Base-by-base conservation (phyloP, 1,140 invertebrate genomes). In the Cotesia chilonis region DNA sequence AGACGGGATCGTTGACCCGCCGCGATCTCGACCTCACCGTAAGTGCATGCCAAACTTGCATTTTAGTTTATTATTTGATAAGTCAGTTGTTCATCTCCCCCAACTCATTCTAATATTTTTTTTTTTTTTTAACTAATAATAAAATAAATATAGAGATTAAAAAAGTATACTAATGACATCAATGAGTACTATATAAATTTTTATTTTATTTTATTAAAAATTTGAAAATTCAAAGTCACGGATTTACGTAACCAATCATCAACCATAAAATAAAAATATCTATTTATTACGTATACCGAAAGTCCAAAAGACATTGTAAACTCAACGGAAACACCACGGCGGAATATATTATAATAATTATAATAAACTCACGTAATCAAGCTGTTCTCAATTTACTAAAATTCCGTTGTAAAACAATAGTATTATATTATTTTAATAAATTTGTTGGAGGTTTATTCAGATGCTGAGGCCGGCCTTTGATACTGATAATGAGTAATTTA, bases 1-100 rank as follows among this genome's bases (percentile, higher is more conserved):
- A 85, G 85, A 82, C 83, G 81, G 78, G 83, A 85, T 84, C 85
- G 84, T 87, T 87, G 86, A 86, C 85, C 85, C 83, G 71, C 80
- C 75, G 74, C 83, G 83, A 84, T 84, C 84, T 75, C 82, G 80
- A 85, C 82, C 84, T 85, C 82, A 81, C 76, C 77, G 35, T 81
- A 76, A 81, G 71, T 54, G 83, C 80, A 84, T 84, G 81, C 82
- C 79, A 83, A 83, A 80, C 78, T 79, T 81, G 80, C 79, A 85
- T 85, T 84, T 75, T 75, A 74, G 77, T 79, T 83, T 83, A 85
- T 83, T 82, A 83, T 81, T 83, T 82, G 77, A 78, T 74, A 77
- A 76, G 70, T 71, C 70, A 76, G 78, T 72, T 28, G 78, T 72
- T 28, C 28, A 28, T 28, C 28, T 28, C 28, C 28, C 28, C 28